Evolutionary conservation across 2,113 vertebrate species (phyloP).

Genomic region (Indri indri): DNA sequence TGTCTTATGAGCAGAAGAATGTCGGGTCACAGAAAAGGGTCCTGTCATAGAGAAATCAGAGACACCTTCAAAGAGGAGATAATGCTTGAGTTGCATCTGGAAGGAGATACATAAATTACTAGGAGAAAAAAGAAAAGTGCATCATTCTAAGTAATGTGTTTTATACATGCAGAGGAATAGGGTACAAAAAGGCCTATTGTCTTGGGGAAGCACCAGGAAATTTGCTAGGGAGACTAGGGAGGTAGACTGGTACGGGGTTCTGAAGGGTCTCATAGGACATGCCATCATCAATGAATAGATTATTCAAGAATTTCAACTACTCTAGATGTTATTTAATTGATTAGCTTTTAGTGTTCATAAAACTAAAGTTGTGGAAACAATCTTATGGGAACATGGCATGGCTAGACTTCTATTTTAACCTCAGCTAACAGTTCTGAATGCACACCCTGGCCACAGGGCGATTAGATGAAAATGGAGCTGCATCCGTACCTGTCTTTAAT

Average conservation of each 20-base stretch:
- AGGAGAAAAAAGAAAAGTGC: background rate
- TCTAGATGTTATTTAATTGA: background rate
- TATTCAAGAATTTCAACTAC: background rate
- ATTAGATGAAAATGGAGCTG: background rate
- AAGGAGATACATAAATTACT: background rate
- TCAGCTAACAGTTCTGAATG: background rate
- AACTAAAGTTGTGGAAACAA: background rate
- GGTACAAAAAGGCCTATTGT: background rate
- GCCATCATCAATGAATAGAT: background rate
- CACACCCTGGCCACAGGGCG: background rate
- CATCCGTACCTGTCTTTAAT: background rate
- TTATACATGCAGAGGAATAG: rapidly evolving
- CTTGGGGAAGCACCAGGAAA: background rate
- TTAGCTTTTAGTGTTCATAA: constrained; percentile 23
- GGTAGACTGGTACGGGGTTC: too few species aligned
- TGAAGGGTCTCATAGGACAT: background rate
- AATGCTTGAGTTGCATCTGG: background rate
- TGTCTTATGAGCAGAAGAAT: background rate
- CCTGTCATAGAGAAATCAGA: background rate
- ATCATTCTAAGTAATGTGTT: background rate
- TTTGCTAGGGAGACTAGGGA: background rate
- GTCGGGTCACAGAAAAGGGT: background rate
- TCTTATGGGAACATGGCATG: background rate
- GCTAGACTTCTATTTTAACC: constrained; percentile 19
- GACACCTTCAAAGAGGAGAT: background rate